Evolutionary conservation across 2,797 vertebrate species (phyloP), one percentile per base, ranked within the genome.

Genomic region (Margarornis squamiger): DNA sequence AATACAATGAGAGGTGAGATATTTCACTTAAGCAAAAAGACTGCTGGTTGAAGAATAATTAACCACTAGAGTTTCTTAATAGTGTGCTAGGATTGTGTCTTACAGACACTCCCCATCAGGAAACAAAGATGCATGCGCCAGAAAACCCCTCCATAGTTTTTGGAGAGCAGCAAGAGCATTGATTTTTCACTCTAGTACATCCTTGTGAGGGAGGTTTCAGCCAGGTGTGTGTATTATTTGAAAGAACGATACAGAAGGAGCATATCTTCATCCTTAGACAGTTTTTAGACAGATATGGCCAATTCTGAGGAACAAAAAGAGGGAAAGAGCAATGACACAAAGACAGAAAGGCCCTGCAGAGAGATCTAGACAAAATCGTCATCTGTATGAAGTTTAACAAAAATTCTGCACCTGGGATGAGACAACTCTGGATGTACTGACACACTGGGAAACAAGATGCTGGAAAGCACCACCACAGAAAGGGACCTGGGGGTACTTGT

Each of bases 351-450:
- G 7, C 5, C 26, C 39, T 54, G 7, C 30, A 48, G 45, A 41
- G 41, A 43, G 13, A 62, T 8, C 6, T 20, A 68, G 26, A 49
- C 22, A 36, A 62, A 70, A 29, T 55, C 15, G 18, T 18, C 32
- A 29, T 57, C 27, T 11, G 2, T n/a, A 15, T 0, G 0, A 43
- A 38, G 23, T 49, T 62, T 29, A 49, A 36, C 4, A 9, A 38
- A 55, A 62, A 36, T 38, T 59, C 58, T 59, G 34, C 36, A 59
- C 36, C 17, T 59, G 36, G 24, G 36, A 38, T 38, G 11, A 24
- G 58, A 36, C 17, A 59, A 27, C 5, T 26, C 58, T 9, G 36
- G 36, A 59, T 59, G 36, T 38, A 19, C 8, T 8, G 34, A 12
- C 36, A 59, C 36, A 59, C 36, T 38, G 34, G 58, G 24, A 12